These are phyloP conservation scores for Phoenicopterus ruber DNA, from an alignment of 2,113 vertebrate genomes.

Conservation along the genomic window DNA sequence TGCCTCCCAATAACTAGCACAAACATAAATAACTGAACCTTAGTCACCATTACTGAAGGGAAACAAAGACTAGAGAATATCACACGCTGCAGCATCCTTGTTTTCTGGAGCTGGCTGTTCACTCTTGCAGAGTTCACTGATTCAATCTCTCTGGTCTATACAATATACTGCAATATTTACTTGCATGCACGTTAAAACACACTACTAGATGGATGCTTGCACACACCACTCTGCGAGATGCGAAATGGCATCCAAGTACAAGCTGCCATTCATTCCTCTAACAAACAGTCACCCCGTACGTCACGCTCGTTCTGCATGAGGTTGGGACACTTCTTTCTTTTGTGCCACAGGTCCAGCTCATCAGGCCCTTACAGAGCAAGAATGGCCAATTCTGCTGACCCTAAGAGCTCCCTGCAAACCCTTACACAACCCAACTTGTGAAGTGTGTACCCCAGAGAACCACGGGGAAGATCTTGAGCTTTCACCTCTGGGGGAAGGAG, in stretches of 20 bases:
- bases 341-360: not conserved
- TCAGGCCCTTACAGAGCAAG: not conserved
- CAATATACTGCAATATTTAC: fast-evolving
- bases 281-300: not conserved
- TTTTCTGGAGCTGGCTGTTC: not conserved
- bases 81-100: fast-evolving
- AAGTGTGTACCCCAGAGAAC: not conserved
- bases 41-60: not conserved
- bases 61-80: not conserved
- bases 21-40: not conserved
- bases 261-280: not conserved
- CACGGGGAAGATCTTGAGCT: not conserved
- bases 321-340: not conserved
- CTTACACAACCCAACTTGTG: not conserved
- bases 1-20: not conserved
- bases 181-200: not conserved
- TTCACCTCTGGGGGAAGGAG: not conserved
- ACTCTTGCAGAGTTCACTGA: not conserved
- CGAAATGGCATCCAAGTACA: not conserved
- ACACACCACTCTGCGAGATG: not conserved
- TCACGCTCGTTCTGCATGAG: fast-evolving
- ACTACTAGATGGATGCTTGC: not conserved
- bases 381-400: not conserved
- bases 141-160: fast-evolving
- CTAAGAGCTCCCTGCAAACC: not conserved